Conservation (phyloP, 2,888 invertebrate genomes). For the Hyposoter didymator region DNA sequence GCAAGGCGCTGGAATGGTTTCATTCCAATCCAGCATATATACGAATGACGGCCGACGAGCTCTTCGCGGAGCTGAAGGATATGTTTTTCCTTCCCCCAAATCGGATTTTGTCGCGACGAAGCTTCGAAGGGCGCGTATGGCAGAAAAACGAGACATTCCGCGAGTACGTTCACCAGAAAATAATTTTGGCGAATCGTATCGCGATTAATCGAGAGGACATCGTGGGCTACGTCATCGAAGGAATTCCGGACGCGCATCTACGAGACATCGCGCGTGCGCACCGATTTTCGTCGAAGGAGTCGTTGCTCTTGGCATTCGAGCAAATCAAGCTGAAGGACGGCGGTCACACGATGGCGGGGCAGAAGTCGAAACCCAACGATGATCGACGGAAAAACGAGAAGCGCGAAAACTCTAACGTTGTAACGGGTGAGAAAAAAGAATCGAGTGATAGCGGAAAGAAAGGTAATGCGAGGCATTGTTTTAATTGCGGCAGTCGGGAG, state of each 20-base stretch:
- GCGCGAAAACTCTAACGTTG: neutral
- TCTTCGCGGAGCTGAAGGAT: neutral
- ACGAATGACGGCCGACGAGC: neutral
- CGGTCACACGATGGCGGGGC: neutral
- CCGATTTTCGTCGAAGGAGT: neutral
- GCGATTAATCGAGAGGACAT: conserved; percentile 21
- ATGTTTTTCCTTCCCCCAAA: neutral
- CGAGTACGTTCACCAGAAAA: conserved; percentile 32
- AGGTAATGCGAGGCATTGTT: conserved; percentile 19
- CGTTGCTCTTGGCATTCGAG: conserved; percentile 24
- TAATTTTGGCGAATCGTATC: conserved; percentile 37
- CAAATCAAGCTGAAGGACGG: conserved; percentile 43
- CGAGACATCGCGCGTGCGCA: conserved; percentile 31
- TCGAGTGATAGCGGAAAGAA: conserved; percentile 15
- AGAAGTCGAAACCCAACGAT: conserved; percentile 15
- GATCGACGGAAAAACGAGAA: conserved; percentile 47
- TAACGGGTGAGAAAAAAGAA: neutral
- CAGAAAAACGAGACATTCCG: conserved; percentile 10
- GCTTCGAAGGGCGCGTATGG: conserved; percentile 8
- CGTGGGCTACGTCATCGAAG: conserved; percentile 37
- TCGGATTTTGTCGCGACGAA: neutral
- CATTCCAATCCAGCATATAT: neutral
- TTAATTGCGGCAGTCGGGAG: conserved; percentile 40
- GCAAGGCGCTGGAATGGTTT: conserved; percentile 8
- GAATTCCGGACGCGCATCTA: conserved; percentile 30